Evolutionary conservation across 2,888 invertebrate genomes (phyloP).

Genomic region (Drosophila subquinaria): DNA sequence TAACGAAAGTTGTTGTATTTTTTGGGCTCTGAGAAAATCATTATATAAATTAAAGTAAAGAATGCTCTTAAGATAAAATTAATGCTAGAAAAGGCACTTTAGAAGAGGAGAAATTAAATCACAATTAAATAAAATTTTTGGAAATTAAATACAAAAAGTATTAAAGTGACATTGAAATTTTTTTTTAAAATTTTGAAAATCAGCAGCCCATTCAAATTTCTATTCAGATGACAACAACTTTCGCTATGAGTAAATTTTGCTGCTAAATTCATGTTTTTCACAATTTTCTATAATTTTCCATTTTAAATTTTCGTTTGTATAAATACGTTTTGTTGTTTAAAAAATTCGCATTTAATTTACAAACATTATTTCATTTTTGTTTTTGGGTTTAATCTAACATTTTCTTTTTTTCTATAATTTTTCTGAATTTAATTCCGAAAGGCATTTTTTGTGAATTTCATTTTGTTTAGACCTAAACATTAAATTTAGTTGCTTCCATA

Average conservation of each 20-base stretch:
- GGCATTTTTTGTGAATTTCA: slow-evolving; percentile 83
- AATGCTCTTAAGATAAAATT: slow-evolving; percentile 42
- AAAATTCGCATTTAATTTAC: slow-evolving; percentile 59
- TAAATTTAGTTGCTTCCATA: slow-evolving; percentile 76
- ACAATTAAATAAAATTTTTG: background rate
- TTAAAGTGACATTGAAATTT: slow-evolving; percentile 4
- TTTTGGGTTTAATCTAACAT: slow-evolving; percentile 58
- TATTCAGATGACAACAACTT: slow-evolving; percentile 45
- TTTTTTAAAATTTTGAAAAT: slow-evolving; percentile 1
- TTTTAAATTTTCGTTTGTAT: slow-evolving; percentile 46
- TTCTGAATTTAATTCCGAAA: slow-evolving; percentile 85
- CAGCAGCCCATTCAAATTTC: background rate
- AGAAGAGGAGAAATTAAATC: slow-evolving; percentile 44
- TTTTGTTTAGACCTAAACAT: slow-evolving; percentile 76
- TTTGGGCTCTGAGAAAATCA: slow-evolving; percentile 11
- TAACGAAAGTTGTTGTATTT: slow-evolving; percentile 61
- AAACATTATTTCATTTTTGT: slow-evolving; percentile 39
- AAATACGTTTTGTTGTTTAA: slow-evolving; percentile 51
- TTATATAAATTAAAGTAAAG: slow-evolving; percentile 6
- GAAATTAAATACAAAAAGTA: slow-evolving; percentile 24
- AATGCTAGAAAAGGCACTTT: slow-evolving; percentile 77
- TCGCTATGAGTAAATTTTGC: slow-evolving; percentile 63
- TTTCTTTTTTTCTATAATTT: slow-evolving; percentile 44
- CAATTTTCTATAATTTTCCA: slow-evolving; percentile 51
- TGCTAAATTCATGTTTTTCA: slow-evolving; percentile 61